Base-by-base conservation (phyloP, 2,888 invertebrate genomes). In the Scelioninae gen. 1 region DNA sequence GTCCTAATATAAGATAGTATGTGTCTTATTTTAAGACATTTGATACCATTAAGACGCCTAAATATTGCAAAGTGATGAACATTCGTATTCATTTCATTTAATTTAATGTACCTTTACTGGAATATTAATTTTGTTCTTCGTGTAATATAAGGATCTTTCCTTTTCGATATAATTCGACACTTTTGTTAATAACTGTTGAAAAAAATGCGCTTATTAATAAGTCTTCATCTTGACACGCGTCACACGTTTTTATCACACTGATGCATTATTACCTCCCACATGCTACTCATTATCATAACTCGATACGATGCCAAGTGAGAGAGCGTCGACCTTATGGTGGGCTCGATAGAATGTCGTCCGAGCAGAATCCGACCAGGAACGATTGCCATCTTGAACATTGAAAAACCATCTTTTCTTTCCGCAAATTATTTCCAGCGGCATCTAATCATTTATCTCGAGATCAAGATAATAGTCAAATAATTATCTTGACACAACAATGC, bases 221-320 rank as follows among this genome's bases (percentile, higher is more conserved):
- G 16, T 60, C 40, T 58, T 38, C 68, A 58, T 65, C 29, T 51
- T 15, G 47, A 32, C 55, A 23, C 53, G 69, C 51, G 71, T 71
- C 69, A 51, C 63, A 49, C 71, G 69, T 82, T 82, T 82, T 77
- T 82, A 82, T 82, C 74, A 5, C 63, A 40, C 58, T n/a, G 63
- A 72, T 83, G 71, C 79, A 79, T 75, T 79, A 79, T 76, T 83
- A 75, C 76, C 75, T 71, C 83, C 75, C 83, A 79, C 75, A 74
- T 79, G 62, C 66, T 43, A 32, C 75, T 83, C 75, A 83, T 83
- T 83, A 80, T 83, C 83, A 83, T 83, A 83, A 83, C 83, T 83
- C 76, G 83, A 83, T 79, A 79, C 62, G 65, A 80, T 72, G 65
- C 72, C 83, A 80, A 80, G 66, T 71, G 76, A 43, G 72, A 79